A percentile compares a stretch with the other conserved stretches of the same genome.
These are phyloP conservation scores for Melitaea cinxia DNA, from an alignment of 1,140 invertebrate species.

Conservation along the genomic window DNA sequence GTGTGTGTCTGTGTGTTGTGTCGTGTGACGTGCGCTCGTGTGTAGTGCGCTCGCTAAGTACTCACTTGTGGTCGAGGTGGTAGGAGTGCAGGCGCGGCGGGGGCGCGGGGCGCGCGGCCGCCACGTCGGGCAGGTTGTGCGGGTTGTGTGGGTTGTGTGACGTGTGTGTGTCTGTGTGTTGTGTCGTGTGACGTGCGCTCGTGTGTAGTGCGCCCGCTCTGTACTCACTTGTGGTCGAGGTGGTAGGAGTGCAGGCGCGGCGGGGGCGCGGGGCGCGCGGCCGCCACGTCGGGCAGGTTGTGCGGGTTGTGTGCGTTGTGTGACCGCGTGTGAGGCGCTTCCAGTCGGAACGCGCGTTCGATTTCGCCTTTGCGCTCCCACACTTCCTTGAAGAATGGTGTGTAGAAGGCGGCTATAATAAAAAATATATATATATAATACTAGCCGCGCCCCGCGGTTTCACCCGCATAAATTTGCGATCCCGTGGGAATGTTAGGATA, in stretches of 20 bases:
- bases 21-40: too few species aligned
- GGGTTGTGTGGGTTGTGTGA: background rate
- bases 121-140: too few species aligned
- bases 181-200: background rate
- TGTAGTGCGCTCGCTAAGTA: too few species aligned
- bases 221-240: constrained; percentile 84
- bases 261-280: constrained; percentile 83
- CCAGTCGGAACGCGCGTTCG: constrained; percentile 95
- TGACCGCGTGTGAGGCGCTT: constrained; percentile 83
- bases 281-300: constrained; percentile 71
- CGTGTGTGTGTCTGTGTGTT: too few species aligned
- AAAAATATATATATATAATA: background rate
- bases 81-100: too few species aligned
- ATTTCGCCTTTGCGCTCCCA: constrained; percentile 98
- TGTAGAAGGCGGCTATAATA: constrained; percentile 93
- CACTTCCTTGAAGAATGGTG: constrained; percentile 97
- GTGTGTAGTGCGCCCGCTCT: constrained; percentile 75
- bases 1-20: too few species aligned
- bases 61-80: too few species aligned
- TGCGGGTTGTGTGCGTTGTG: constrained; percentile 31
- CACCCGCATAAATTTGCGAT: too few species aligned
- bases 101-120: too few species aligned
- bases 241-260: constrained; percentile 88
- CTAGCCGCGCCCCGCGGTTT: too few species aligned
- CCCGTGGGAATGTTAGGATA: too few species aligned